Base-by-base conservation (phyloP, 2,113 vertebrate genomes). In the Nipponia nippon region DNA sequence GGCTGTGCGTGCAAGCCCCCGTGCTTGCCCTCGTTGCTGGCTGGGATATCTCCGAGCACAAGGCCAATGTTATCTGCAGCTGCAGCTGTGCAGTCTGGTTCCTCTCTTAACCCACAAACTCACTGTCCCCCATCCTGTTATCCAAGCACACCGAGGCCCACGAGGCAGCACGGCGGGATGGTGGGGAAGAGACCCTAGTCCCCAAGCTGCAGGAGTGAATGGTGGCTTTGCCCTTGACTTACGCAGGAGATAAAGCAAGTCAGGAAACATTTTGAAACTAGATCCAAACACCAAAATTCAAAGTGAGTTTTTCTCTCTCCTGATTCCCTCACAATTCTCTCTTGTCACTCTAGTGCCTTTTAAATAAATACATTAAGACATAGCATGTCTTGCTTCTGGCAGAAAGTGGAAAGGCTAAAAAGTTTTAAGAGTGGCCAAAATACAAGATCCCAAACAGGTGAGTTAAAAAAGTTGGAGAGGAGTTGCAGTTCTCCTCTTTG, bases 1-100 rank as follows among this genome's bases (percentile, higher is more conserved):
- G 5, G 27, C 19, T 32, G 4, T 8, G 36, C 1, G 1, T 4
- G 22, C 36, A 13, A 66, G 36, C 38, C 61, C 79, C 53, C 2
- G 9, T 1, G 2, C 27, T 30, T 2, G 6, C 69, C 36, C 55
- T 49, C 4, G 2, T 34, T 2, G 2, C 55, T 13, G n/a, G 40
- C 70, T 3, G 0, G 38, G 26, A 5, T n/a, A 32, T 71, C 34
- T 27, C 67, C 19, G 46, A 90, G 83, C 87, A 83, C 0, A 0
- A 76, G 67, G 44, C 36, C 65, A 44, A 0, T 0, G 3, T 36
- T 97, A 95, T 91, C 96, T 49, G 53, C 49, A 25, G 53, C 83
- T 66, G 80, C 96, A 96, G 93, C 67, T 1, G 1, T 1, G 1
- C 36, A 1, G 27, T 10, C 49, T 15, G 62, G 58, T 87, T 94